Evolutionary conservation across 2,797 vertebrate species (phyloP).

Genomic region (Acrossocheilus wenchowensis): DNA sequence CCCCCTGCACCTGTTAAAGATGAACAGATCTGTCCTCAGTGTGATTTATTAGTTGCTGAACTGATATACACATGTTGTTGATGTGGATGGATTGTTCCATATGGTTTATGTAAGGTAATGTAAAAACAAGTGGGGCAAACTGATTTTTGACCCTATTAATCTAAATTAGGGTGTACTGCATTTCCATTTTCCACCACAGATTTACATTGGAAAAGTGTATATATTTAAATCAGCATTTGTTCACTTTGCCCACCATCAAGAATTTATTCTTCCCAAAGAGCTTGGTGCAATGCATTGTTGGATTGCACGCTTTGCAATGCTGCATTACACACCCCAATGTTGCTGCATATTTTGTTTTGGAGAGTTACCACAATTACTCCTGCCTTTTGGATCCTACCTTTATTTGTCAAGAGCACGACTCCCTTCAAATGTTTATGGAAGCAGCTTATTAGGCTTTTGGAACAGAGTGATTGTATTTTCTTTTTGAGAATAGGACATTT

Average conservation of each 20-base stretch:
- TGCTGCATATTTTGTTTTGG: not conserved
- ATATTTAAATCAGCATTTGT: not conserved
- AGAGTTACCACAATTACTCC: not conserved
- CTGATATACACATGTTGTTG: not conserved
- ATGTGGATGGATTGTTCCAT: not conserved
- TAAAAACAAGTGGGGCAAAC: not conserved
- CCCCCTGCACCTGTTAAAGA: not conserved
- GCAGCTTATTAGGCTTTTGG: not conserved
- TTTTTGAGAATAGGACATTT: not conserved
- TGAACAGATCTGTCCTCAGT: not conserved
- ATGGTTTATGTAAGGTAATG: not conserved
- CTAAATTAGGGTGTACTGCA: not conserved
- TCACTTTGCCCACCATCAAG: not conserved
- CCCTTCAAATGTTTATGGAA: not conserved
- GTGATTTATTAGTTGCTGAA: not conserved
- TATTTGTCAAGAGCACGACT: not conserved
- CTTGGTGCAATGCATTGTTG: not conserved
- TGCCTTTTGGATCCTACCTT: not conserved
- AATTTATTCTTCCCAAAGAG: not conserved
- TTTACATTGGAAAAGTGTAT: not conserved
- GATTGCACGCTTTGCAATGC: no score
- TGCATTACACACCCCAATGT: not conserved
- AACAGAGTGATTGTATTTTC: not conserved
- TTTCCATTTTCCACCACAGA: not conserved
- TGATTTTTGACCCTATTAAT: not conserved